Percentiles rank a stretch among this genome's conserved stretches.
These are phyloP conservation scores for Prorops nasuta DNA, from an alignment of 1,140 invertebrate species.

Conservation along the genomic window DNA sequence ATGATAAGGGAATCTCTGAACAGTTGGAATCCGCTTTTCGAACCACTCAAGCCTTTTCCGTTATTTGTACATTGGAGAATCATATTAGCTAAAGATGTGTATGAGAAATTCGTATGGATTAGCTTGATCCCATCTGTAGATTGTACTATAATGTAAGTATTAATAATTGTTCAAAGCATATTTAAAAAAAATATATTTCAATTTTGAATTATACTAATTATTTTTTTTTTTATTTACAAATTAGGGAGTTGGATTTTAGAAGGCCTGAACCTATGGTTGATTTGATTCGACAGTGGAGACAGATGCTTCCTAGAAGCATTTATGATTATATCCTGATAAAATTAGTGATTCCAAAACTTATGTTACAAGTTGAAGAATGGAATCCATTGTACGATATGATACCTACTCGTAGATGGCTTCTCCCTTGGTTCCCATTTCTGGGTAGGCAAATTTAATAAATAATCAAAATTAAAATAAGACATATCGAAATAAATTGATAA, in stretches of 20 bases:
- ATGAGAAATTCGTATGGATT: conserved; percentile 74
- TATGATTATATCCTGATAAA: conserved; percentile 80
- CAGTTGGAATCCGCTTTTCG: conserved; percentile 74
- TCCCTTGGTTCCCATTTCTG: conserved; percentile 89
- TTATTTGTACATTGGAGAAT: conserved; percentile 74
- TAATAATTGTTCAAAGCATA: too few relatives aligned
- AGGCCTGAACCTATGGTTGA: conserved; percentile 73
- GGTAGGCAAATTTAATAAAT: conserved; percentile 47
- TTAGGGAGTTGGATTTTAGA: conserved; percentile 71
- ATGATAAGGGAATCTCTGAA: conserved; percentile 68
- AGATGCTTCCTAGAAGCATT: conserved; percentile 80
- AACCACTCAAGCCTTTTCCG: conserved; percentile 62
- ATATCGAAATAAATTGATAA: neutral
- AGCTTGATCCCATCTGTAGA: conserved; percentile 83
- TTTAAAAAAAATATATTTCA: too few relatives aligned
- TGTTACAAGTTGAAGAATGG: conserved; percentile 84
- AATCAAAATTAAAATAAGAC: neutral
- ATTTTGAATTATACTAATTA: neutral
- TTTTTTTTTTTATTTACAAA: conserved; percentile 5
- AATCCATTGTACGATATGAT: conserved; percentile 91
- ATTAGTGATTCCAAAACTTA: conserved; percentile 76
- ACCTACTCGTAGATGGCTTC: conserved; percentile 94
- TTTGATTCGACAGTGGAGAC: conserved; percentile 79
- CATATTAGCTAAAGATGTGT: conserved; percentile 62
- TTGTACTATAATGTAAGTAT: conserved; percentile 67